Conservation (phyloP, 2,797 vertebrate species). For the Australoheros facetus region DNA sequence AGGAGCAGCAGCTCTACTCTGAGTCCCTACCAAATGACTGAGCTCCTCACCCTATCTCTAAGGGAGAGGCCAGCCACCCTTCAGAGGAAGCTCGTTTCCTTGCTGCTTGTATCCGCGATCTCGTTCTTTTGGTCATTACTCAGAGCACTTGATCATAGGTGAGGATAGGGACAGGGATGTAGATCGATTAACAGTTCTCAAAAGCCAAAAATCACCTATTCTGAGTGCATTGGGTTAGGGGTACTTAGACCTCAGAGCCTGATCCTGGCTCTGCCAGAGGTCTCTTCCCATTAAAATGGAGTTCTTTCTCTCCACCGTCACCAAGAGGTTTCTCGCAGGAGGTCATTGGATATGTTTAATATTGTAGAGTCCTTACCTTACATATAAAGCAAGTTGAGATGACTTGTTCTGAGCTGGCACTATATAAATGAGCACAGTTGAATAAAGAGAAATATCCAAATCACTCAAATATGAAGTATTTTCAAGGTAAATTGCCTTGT, state of each 20-base stretch:
- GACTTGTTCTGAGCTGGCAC: neutral
- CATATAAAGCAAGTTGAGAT: neutral
- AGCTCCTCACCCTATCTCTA: too few relatives aligned
- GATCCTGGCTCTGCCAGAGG: too few relatives aligned
- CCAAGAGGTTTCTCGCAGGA: neutral
- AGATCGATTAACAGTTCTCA: neutral
- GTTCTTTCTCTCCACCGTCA: too few relatives aligned
- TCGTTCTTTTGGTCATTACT: neutral
- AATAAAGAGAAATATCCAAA: too few relatives aligned
- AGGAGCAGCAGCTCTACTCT: too few relatives aligned
- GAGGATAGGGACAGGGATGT: neutral
- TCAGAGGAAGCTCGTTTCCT: too few relatives aligned
- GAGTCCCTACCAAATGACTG: too few relatives aligned
- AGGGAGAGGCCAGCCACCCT: too few relatives aligned
- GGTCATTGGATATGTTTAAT: neutral
- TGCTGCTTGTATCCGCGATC: neutral
- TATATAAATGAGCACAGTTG: neutral
- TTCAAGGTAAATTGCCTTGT: neutral
- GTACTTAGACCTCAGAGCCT: too few relatives aligned
- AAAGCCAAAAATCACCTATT: too few relatives aligned
- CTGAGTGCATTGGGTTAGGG: too few relatives aligned
- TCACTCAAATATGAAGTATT: neutral
- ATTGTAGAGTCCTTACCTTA: neutral
- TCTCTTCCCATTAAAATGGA: too few relatives aligned
- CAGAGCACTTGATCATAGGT: neutral